These are phyloP conservation scores for Polyodon spathula DNA, from an alignment of 2,113 vertebrate species.

Conservation along the genomic window DNA sequence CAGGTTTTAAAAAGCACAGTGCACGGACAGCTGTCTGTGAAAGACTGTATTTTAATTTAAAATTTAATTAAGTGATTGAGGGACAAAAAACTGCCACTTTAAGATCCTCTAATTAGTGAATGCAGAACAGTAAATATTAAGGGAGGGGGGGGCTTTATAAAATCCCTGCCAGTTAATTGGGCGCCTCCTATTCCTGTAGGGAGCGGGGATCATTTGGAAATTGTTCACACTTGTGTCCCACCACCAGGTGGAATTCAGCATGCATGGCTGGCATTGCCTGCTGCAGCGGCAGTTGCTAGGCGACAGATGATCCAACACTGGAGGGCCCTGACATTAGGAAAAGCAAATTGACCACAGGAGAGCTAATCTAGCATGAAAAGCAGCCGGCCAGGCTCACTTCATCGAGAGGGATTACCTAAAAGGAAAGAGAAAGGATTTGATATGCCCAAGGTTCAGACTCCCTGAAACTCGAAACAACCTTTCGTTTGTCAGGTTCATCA, in stretches of 20 bases:
- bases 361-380: slow-evolving; percentile 93
- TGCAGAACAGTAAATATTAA: neutral
- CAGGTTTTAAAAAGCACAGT: too few species aligned
- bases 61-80: too few species aligned
- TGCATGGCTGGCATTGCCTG: slow-evolving; percentile 84
- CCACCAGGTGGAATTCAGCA: slow-evolving; percentile 92
- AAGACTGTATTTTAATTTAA: too few species aligned
- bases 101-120: neutral
- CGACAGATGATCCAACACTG: slow-evolving; percentile 78
- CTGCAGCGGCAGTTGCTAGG: slow-evolving; percentile 89
- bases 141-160: slow-evolving; percentile 14
- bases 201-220: slow-evolving; percentile 76
- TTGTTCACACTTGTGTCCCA: slow-evolving; percentile 67
- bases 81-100: too few species aligned
- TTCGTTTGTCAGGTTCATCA: neutral
- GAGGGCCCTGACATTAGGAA: slow-evolving; percentile 97
- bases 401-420: slow-evolving; percentile 54
- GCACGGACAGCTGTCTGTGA: too few species aligned
- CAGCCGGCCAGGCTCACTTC: slow-evolving; percentile 65
- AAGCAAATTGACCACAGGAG: slow-evolving; percentile 99
- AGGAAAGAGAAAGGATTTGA: slow-evolving; percentile 31
- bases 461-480: neutral
- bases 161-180: slow-evolving; percentile 51
- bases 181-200: slow-evolving; percentile 66
- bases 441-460: slow-evolving; percentile 14